Evolutionary conservation across 2,888 invertebrate species (phyloP).

Genomic region (Fissipunctia ypsillon): DNA sequence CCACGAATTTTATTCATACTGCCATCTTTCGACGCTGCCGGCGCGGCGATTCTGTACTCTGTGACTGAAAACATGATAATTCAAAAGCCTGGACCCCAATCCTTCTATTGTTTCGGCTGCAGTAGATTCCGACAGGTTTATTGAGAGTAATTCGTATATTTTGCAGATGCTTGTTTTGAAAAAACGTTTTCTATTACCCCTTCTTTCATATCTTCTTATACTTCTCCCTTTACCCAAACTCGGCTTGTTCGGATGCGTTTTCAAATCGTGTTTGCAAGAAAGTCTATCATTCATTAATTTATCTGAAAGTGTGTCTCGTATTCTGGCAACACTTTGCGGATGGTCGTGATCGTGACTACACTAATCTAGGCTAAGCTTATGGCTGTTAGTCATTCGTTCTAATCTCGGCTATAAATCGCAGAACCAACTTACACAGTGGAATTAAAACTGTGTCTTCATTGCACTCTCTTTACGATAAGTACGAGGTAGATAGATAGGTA

Average conservation of each 20-base stretch:
- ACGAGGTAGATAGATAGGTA: background rate
- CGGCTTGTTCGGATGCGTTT: background rate
- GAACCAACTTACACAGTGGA: slow-evolving; percentile 34
- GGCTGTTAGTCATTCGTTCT: slow-evolving; percentile 55
- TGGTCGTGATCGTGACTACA: slow-evolving; percentile 29
- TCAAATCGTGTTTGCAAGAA: background rate
- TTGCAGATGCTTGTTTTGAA: background rate
- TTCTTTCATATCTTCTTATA: background rate
- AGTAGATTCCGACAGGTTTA: background rate
- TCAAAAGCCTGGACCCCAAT: no score
- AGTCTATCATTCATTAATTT: background rate
- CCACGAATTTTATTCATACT: no score
- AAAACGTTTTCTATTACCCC: background rate
- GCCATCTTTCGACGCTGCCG: no score
- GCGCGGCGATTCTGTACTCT: no score
- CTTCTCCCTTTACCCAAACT: no score
- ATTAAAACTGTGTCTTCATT: slow-evolving; percentile 43
- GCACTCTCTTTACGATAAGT: slow-evolving; percentile 20
- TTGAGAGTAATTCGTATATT: background rate
- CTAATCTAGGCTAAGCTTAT: slow-evolving; percentile 44
- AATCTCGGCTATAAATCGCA: slow-evolving; percentile 42
- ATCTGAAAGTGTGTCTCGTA: background rate
- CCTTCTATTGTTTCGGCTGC: no score
- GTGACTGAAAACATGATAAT: no score
- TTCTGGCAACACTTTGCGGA: slow-evolving; percentile 22